Base-by-base conservation (phyloP, 92 coral and sea anemone species). In the Isaurus tuberculatus region DNA sequence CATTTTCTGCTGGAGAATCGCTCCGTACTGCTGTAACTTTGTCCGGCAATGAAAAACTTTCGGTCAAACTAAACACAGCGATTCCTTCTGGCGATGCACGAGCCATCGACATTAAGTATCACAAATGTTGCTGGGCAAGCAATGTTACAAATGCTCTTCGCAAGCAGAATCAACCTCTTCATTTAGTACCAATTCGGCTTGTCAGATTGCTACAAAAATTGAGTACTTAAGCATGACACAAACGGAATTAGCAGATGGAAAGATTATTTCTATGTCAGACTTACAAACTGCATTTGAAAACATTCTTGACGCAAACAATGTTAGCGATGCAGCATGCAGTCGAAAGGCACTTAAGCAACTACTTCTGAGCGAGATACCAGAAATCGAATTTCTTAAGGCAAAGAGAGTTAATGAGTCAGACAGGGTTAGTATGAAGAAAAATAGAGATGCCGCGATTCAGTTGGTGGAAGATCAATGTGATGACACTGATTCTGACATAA, bases 31-130 rank as follows among this genome's bases (percentile, higher is more conserved):
- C 90, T 29, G 77, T 81, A 23, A 43, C 40, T 26, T 49, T 86
- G 66, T 81, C 85, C 49, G 58, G 75, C 17, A 79, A 87, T 84
- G 91, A 83, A 31, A 87, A 83, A 83, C 89, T 90, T 40, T 61
- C 83, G 36, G 89, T 87, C 16, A 90, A 90, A 70, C 86, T 87
- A 11, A 75, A 60, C 40, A 83, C 91, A 32, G 78, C 91, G 68
- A 66, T 88, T 53, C 87, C 84, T 44, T 25, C 80, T 1, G 79
- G 68, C 68, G 95, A 91, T 78, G 90, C 95, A 13, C 95, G 82
- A 48, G 82, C 92, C 40, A 88, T 88, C 20, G 91, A 88, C 80
- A 91, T 89, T 32, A 85, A 89, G 83, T 89, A 89, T 32, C 92
- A 89, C 68, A 83, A 79, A 31, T 85, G 70, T 46, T 92, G 93